Conservation (phyloP, 2,888 invertebrate species). For the Hirtodrosophila alboralis region DNA sequence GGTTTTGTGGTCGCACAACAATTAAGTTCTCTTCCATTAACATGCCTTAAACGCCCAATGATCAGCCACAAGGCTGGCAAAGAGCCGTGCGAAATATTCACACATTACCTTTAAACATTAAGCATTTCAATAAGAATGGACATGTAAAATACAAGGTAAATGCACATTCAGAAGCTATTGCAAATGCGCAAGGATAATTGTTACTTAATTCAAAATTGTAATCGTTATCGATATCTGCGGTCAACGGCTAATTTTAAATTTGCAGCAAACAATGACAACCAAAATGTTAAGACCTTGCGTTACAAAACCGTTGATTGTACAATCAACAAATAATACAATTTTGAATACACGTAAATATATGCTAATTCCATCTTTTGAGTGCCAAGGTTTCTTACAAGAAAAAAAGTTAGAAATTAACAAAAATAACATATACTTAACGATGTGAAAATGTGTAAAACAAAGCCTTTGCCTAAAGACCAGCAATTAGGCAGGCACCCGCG, state of each 20-base stretch:
- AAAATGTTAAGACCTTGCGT: constrained; percentile 39
- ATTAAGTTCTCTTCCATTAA: constrained; percentile 54
- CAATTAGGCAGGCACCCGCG: constrained; percentile 75
- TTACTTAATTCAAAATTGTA: background rate
- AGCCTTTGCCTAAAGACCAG: constrained; percentile 53
- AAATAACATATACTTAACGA: constrained; percentile 60
- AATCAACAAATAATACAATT: constrained; percentile 45
- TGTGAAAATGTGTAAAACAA: constrained; percentile 69
- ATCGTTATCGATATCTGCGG: constrained; percentile 18
- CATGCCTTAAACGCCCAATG: constrained; percentile 49
- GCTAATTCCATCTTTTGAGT: constrained; percentile 68
- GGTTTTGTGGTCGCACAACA: constrained; percentile 50
- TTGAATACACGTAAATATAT: constrained; percentile 57
- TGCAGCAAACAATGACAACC: constrained; percentile 19
- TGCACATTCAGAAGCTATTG: constrained; percentile 6
- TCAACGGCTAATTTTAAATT: constrained; percentile 9
- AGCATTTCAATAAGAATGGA: constrained; percentile 41
- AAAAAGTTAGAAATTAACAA: constrained; percentile 30
- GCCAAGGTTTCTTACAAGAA: constrained; percentile 70
- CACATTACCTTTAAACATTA: constrained; percentile 55
- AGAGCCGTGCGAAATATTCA: constrained; percentile 64
- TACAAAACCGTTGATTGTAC: constrained; percentile 53
- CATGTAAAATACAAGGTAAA: constrained; percentile 17
- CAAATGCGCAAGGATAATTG: constrained; percentile 17
- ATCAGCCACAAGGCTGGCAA: constrained; percentile 58